Evolutionary conservation across 2,888 invertebrate genomes (phyloP).

Genomic region (Ennomos fuscantarius): DNA sequence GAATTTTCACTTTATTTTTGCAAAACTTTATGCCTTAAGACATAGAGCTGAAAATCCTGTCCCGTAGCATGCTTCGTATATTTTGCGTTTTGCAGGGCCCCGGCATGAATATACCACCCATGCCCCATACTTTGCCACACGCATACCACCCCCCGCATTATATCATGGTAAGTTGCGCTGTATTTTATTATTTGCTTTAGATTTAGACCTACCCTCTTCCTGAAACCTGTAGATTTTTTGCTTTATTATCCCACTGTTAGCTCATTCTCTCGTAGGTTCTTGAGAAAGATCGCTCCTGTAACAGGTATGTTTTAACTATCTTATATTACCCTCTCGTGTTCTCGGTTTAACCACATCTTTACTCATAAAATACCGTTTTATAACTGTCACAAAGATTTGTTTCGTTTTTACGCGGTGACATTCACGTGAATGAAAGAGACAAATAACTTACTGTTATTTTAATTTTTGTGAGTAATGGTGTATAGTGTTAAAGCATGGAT

Average conservation of each 20-base stretch:
- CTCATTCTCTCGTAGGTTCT: slow-evolving; percentile 17
- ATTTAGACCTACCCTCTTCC: slow-evolving; percentile 32
- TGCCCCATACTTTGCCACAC: slow-evolving; percentile 83
- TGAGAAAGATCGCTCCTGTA: slow-evolving; percentile 8
- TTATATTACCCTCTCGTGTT: no score
- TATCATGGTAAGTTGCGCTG: slow-evolving; percentile 78
- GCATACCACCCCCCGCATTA: slow-evolving; percentile 84
- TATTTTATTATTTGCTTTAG: slow-evolving; percentile 43
- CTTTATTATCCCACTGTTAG: slow-evolving; percentile 32
- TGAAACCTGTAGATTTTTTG: slow-evolving; percentile 26
- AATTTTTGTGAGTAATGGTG: background rate
- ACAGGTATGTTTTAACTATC: slow-evolving; percentile 14
- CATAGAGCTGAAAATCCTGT: slow-evolving; percentile 27
- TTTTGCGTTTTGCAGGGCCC: slow-evolving; percentile 81
- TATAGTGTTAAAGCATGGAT: slow-evolving; percentile 14
- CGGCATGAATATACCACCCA: slow-evolving; percentile 81
- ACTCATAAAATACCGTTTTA: no score
- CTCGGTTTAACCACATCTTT: no score
- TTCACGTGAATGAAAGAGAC: no score
- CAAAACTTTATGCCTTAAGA: slow-evolving; percentile 19
- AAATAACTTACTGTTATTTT: no score
- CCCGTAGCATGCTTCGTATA: slow-evolving; percentile 78
- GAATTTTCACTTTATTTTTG: slow-evolving; percentile 11
- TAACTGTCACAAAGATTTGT: no score
- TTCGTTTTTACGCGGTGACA: no score